These are phyloP conservation scores for Drosophila imparisetae DNA, from an alignment of 2,888 invertebrate genomes.

Conservation along the genomic window DNA sequence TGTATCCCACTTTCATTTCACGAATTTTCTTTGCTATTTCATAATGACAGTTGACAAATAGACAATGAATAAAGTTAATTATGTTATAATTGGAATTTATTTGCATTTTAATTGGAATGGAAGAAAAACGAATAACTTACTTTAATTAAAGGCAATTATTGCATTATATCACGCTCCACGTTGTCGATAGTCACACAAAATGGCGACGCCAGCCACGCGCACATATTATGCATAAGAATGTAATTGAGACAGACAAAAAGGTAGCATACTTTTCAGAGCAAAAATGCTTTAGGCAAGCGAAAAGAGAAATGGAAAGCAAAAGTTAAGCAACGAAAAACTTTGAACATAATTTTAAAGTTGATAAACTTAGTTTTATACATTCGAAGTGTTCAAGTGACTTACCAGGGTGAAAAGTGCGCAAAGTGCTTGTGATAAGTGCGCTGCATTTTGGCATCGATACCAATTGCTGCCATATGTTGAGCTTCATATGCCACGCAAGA, in stretches of 20 bases:
- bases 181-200: constrained; percentile 37
- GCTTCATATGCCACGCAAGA: constrained; percentile 42
- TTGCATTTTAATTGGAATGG: constrained; percentile 58
- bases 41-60: constrained; percentile 3
- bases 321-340: constrained; percentile 16
- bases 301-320: constrained; percentile 18
- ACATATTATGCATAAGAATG: constrained; percentile 39
- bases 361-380: background rate
- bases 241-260: constrained; percentile 18
- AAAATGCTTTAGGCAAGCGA: background rate
- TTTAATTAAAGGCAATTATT: constrained; percentile 12
- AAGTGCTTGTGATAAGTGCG: constrained; percentile 40
- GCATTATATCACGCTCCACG: constrained; percentile 17
- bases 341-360: constrained; percentile 41
- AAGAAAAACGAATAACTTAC: background rate
- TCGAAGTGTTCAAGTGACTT: constrained; percentile 53
- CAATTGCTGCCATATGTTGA: constrained; percentile 69
- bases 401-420: constrained; percentile 63
- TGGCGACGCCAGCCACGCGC: constrained; percentile 19
- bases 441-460: constrained; percentile 67
- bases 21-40: constrained; percentile 35
- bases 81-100: constrained; percentile 32
- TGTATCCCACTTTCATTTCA: constrained; percentile 31
- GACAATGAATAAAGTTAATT: constrained; percentile 15
- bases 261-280: constrained; percentile 45